phyloP scores from a whole-genome alignment of 2,113 vertebrate species.

The Pundamilia nyererei region DNA sequence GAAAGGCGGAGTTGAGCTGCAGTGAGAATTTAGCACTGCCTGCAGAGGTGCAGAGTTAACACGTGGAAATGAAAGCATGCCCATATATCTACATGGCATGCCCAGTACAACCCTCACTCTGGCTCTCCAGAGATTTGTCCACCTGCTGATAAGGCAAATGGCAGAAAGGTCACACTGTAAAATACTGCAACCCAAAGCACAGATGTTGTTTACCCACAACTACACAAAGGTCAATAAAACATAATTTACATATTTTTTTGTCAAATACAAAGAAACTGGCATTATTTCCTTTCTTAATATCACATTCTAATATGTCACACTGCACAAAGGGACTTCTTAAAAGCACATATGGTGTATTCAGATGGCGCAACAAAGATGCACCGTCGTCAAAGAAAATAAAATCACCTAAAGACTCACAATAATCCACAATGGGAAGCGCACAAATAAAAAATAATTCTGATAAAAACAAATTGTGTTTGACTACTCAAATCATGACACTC shows the following conservation, averaged over 20 bases:
- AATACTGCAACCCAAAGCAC: slow-evolving; percentile 3
- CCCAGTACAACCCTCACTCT: not conserved
- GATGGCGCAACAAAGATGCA: not conserved
- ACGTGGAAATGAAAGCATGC: slow-evolving; percentile 9
- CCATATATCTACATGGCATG: not conserved
- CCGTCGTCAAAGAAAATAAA: not conserved
- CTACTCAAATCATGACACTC: not conserved
- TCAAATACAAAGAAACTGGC: not conserved
- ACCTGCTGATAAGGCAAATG: slow-evolving; percentile 27
- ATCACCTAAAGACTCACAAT: not conserved
- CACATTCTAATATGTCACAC: not conserved
- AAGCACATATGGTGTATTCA: not conserved
- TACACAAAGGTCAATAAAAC: slow-evolving; percentile 29
- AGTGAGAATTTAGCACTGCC: not conserved
- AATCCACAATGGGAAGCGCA: not conserved
- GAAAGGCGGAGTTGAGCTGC: not conserved
- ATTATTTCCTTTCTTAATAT: not conserved
- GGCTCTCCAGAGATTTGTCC: not conserved
- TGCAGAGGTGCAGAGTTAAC: slow-evolving; percentile 9
- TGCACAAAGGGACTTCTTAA: not conserved
- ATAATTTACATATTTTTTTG: not conserved
- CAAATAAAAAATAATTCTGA: not conserved
- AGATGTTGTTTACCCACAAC: slow-evolving; percentile 60
- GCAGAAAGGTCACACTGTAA: slow-evolving; percentile 20
- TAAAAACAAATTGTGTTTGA: not conserved